Conservation (phyloP, 2,888 invertebrate genomes). For the Mesorhabditis sp. region DNA sequence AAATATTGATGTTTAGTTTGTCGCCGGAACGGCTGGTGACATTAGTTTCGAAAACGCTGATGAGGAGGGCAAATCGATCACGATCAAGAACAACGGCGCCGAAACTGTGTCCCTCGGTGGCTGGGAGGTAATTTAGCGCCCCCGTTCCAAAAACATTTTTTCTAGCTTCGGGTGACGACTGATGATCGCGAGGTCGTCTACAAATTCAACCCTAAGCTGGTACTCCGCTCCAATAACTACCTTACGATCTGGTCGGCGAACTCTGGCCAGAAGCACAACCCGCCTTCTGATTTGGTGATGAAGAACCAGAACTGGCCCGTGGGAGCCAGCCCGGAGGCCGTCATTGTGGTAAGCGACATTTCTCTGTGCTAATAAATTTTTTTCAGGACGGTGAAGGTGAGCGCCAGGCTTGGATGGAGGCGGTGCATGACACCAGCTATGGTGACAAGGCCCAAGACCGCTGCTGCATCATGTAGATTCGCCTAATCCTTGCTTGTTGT, state of each 20-base stretch:
- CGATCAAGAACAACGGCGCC: constrained; percentile 42
- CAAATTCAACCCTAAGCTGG: constrained; percentile 35
- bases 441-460: neutral
- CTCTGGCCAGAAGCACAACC: constrained; percentile 25
- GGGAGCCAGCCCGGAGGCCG: neutral
- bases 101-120: constrained; percentile 48
- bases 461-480: neutral
- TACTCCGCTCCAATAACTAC: constrained; percentile 19
- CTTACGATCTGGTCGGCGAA: constrained; percentile 31
- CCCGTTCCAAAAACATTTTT: neutral
- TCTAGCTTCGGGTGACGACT: neutral
- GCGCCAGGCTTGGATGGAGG: neutral
- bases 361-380: neutral
- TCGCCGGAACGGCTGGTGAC: constrained; percentile 32
- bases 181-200: constrained; percentile 18
- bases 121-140: constrained; percentile 35
- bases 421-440: neutral
- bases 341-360: neutral
- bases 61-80: constrained; percentile 42
- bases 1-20: constrained; percentile 12
- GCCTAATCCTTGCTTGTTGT: neutral
- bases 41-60: constrained; percentile 45
- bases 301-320: constrained; percentile 26
- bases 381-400: neutral
- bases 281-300: constrained; percentile 29